Evolutionary conservation across 2,888 invertebrate genomes (phyloP), one percentile per base, ranked within the genome.

Genomic region (Archaeoteleia sp.): DNA sequence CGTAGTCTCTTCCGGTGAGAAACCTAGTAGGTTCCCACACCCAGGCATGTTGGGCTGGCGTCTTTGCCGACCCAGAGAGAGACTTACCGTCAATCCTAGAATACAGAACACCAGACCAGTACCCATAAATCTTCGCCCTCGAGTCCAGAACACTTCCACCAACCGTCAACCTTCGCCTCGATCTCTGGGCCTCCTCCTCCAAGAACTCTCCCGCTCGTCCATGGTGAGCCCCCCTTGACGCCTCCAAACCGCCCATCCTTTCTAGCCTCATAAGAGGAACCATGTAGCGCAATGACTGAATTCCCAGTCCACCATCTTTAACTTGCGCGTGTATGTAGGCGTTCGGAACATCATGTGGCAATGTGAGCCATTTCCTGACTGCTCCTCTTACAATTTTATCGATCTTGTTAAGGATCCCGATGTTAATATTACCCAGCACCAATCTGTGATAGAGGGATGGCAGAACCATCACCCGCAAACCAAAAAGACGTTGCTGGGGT

Each of bases 291-390:
- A 68, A 66, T 65, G 43, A 75, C 30, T 54, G 73, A 32, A 58
- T 71, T 2, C 66, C 76, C 32, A 73, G 71, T 1, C 70, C 79
- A 57, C 68, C 78, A 62, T 78, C 77, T 32, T 32, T 67, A 0
- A 72, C 42, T 0, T 66, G 35, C 0, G 70, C 78, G 2, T 66
- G 78, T 34, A 81, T 75, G 54, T 81, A 85, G 0, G 74, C 80
- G 1, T 71, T 72, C 1, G 81, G 75, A 1, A 68, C 67, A 45
- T 83, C 83, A 2, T 73, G 53, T 0, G 83, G 84, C 0, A 85
- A 76, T 7, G 74, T 61, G 0, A 83, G 65, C 76, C 78, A 78
- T 3, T 62, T 71, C 54, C 83, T 70, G 0, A 80, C 72, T 0
- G 70, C 57, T 1, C 30, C 46, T 51, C 82, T 72, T 23, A 84